Base-by-base conservation (phyloP, 64 coral and sea anemone species). In the Pachyseris speciosa region DNA sequence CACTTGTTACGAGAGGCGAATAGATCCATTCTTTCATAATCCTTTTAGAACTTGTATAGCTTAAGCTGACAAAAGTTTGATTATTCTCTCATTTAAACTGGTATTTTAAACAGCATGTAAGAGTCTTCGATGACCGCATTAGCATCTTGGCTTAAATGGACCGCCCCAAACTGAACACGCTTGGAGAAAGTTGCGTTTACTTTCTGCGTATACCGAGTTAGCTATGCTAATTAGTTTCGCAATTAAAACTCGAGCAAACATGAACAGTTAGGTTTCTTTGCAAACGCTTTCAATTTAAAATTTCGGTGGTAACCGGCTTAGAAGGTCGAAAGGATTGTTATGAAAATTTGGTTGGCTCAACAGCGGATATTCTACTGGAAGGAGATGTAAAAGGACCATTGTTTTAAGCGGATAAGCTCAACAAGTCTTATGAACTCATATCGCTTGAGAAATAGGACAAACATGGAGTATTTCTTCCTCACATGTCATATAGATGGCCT, bases 331-430 rank as follows among this genome's bases (percentile, higher is more conserved):
- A 1, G 16, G 1, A 58, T 17, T 78, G 75, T 34, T 57, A 50
- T 55, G 22, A 31, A 36, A 78, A 10, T 10, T 7, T 61, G 17
- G 34, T 30, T 26, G 34, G 7, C 34, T 59, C 34, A 81, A 81
- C 39, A 61, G 77, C 52, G 28, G 26, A 79, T 37, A 39, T 61
- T 27, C 7, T 40, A 39, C 31, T 39, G 36, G 0, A 81, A 33
- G 39, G 29, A 34, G 31, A n/a, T n/a, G n/a, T n/a, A n/a, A n/a
- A n/a, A n/a, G n/a, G n/a, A 24, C 77, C 53, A 61, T 81, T 81
- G 77, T 81, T 61, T 11, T 51, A 77, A 52, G 74, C 74, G 43
- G 74, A 39, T 60, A 36, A 36, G 5, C 32, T 55, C 7, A 48
- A 76, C 25, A 49, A 76, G 41, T 61, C 22, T 26, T 6, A 61